Evolutionary conservation across 2,797 vertebrate genomes (phyloP).

Genomic region (Peromyscus eremicus): DNA sequence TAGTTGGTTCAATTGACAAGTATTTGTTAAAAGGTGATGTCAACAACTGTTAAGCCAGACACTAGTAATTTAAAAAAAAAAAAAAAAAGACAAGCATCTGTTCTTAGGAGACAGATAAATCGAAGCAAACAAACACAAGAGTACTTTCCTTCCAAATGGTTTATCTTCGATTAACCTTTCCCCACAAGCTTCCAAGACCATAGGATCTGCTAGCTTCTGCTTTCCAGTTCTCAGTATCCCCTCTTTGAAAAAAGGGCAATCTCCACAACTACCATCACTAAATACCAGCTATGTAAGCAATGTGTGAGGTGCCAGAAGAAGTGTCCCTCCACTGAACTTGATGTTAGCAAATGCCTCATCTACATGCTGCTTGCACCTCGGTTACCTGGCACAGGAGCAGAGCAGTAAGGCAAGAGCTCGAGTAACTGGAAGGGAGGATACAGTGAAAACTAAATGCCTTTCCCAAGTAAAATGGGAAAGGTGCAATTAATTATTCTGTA

Average conservation of each 20-base stretch:
- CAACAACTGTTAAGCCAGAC: background rate
- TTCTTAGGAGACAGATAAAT: slow-evolving; percentile 17
- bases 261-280: slow-evolving; percentile 34
- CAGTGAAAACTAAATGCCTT: background rate
- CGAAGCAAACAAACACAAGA: slow-evolving; percentile 16
- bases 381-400: background rate
- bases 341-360: background rate
- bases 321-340: background rate
- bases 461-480: background rate
- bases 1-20: slow-evolving; percentile 20
- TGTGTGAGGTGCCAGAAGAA: background rate
- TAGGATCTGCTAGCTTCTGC: background rate
- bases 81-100: background rate
- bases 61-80: background rate
- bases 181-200: slow-evolving; percentile 14
- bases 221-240: slow-evolving; percentile 14
- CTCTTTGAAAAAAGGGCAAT: slow-evolving; percentile 1
- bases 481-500: slow-evolving; percentile 41
- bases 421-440: background rate
- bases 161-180: slow-evolving; percentile 18
- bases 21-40: background rate
- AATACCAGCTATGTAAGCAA: slow-evolving; percentile 24
- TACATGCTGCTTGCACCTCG: background rate
- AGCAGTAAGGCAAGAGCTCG: background rate
- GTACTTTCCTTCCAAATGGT: background rate